Evolutionary conservation across 2,113 vertebrate species (phyloP).

Genomic region (Galbula dea): DNA sequence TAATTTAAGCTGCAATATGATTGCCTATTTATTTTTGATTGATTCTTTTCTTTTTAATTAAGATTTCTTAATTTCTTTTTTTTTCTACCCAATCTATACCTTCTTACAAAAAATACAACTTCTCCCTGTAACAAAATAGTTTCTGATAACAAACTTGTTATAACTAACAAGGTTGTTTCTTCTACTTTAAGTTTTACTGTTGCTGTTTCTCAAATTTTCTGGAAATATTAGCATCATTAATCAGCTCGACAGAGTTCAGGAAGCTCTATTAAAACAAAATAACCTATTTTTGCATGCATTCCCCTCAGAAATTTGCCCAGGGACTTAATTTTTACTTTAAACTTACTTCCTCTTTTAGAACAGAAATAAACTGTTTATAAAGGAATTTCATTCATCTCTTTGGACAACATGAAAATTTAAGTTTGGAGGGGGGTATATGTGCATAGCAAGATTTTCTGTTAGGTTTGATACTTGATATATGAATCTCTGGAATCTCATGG

Average conservation of each 20-base stretch:
- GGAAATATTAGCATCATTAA: neutral
- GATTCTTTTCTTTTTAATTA: neutral
- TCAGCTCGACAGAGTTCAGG: neutral
- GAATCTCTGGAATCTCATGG: neutral
- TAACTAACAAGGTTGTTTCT: neutral
- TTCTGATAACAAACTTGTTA: neutral
- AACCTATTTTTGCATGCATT: neutral
- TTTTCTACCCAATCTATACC: neutral
- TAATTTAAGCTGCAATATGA: neutral
- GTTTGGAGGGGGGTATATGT: fast-evolving
- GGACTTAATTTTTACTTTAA: neutral
- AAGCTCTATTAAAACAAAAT: neutral
- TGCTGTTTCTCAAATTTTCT: neutral
- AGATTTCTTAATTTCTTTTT: neutral
- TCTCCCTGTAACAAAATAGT: neutral
- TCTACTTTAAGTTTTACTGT: neutral
- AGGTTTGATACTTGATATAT: neutral
- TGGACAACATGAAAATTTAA: neutral
- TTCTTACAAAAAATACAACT: neutral
- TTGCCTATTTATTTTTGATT: neutral
- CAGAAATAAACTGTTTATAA: neutral
- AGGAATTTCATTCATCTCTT: neutral
- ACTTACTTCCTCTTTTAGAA: neutral
- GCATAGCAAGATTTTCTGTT: neutral
- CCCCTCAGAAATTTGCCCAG: neutral